phyloP scores from a whole-genome alignment of 2,888 invertebrate genomes.

The Pedicia rivosa region DNA sequence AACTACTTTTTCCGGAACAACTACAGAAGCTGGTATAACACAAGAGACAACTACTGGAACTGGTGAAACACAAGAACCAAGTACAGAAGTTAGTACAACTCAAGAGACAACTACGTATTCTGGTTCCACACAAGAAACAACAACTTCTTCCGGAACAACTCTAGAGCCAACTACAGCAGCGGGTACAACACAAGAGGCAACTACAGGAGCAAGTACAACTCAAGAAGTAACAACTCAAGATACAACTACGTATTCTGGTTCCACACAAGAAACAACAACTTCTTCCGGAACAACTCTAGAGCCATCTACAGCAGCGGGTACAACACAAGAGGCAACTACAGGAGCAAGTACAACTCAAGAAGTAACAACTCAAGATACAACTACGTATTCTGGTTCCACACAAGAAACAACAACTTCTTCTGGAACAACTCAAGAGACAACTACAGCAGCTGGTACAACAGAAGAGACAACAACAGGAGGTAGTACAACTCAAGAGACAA shows the following conservation, averaged over 20 bases:
- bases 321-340: conserved; percentile 15
- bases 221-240: conserved; percentile 2
- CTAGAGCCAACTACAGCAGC: neutral
- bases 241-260: too few relatives aligned
- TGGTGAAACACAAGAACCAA: conserved; percentile 10
- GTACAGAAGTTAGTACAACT: conserved; percentile 16
- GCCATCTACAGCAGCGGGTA: conserved; percentile 6
- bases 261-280: conserved; percentile 5
- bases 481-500: conserved; percentile 11
- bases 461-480: conserved; percentile 7
- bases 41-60: conserved; percentile 5
- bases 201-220: conserved; percentile 1
- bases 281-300: conserved; percentile 4
- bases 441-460: conserved; percentile 5
- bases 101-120: conserved; percentile 4
- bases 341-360: conserved; percentile 12
- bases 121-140: conserved; percentile 5
- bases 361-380: conserved; percentile 1
- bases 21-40: conserved; percentile 5
- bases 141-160: conserved; percentile 2
- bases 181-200: conserved; percentile 1
- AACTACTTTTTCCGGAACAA: conserved; percentile 8
- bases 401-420: conserved; percentile 7
- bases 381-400: conserved; percentile 4
- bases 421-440: conserved; percentile 5